phyloP scores from a whole-genome alignment of 92 coral and sea anemone genomes.

The Epizoanthus illoricatus region DNA sequence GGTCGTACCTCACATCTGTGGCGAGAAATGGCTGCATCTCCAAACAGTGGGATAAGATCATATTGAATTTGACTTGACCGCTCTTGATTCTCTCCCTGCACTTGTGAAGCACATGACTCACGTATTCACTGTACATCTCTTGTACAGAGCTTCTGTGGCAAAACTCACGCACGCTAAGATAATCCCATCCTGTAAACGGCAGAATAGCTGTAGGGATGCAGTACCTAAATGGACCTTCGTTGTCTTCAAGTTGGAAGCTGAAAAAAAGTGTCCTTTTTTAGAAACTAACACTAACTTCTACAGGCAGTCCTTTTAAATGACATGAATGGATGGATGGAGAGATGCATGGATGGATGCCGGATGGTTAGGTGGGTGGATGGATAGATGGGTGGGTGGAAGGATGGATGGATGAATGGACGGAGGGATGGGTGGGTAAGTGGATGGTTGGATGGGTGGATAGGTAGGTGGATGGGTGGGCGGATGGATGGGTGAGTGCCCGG shows the following conservation, averaged over 20 bases:
- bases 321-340: too few relatives aligned
- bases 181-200: constrained; percentile 76
- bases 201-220: constrained; percentile 9
- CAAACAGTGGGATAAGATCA: constrained; percentile 59
- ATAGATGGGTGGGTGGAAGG: too few relatives aligned
- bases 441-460: too few relatives aligned
- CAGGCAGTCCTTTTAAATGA: too few relatives aligned
- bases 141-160: constrained; percentile 35
- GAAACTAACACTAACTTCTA: too few relatives aligned
- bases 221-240: constrained; percentile 36
- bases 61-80: constrained; percentile 49
- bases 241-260: background rate
- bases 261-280: too few relatives aligned
- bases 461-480: too few relatives aligned
- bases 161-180: constrained; percentile 47
- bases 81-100: constrained; percentile 38
- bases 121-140: constrained; percentile 61
- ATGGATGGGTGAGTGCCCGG: too few relatives aligned
- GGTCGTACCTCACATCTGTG: constrained; percentile 53
- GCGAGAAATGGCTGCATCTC: constrained; percentile 53
- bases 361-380: too few relatives aligned
- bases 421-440: too few relatives aligned
- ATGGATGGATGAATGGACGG: too few relatives aligned
- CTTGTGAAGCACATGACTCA: constrained; percentile 50
- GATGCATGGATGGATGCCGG: too few relatives aligned